Base-by-base conservation (phyloP, 2,888 invertebrate species). In the Liodrosophila aerea region DNA sequence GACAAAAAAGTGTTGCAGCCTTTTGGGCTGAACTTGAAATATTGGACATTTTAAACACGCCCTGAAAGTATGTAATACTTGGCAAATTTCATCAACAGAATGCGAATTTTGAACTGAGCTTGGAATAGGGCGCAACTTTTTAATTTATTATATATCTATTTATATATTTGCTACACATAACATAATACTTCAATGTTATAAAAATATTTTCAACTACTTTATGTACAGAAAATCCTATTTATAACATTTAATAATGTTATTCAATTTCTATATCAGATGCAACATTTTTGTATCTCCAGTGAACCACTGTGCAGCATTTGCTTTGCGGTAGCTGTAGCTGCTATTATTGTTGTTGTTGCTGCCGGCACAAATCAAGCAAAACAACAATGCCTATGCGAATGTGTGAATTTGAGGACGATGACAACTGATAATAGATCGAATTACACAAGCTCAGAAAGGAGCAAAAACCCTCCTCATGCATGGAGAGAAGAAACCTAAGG, bases 351-450 rank as follows among this genome's bases (percentile, higher is more conserved):
- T 30, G 40, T 29, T 39, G 43, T 47, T 62, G 41, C 45, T 53
- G 41, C 36, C 44, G 61, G 73, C 71, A 77, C 84, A 81, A 81
- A 81, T 81, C 84, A 84, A 84, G 73, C 75, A 72, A 70, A 68
- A 68, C 74, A 78, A 76, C 80, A 77, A 68, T 71, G 73, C 68
- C 75, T 64, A 72, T 72, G 69, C 59, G 81, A 76, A 82, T 85
- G 80, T 85, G 85, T 73, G 85, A 82, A 81, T 78, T 86, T 85
- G 66, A 69, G 71, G 75, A 71, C 86, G 84, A 86, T 83, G 87
- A 87, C 87, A 87, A 87, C 85, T 87, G 84, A 87, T 87, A 87
- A 87, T 82, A 82, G 87, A 87, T 87, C 85, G 86, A 87, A 87
- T 87, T 86, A 86, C 86, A 81, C 64, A 71, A 63, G 72, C 58